Base-by-base conservation (phyloP, 2,888 invertebrate genomes). In the Eupithecia tripunctaria region DNA sequence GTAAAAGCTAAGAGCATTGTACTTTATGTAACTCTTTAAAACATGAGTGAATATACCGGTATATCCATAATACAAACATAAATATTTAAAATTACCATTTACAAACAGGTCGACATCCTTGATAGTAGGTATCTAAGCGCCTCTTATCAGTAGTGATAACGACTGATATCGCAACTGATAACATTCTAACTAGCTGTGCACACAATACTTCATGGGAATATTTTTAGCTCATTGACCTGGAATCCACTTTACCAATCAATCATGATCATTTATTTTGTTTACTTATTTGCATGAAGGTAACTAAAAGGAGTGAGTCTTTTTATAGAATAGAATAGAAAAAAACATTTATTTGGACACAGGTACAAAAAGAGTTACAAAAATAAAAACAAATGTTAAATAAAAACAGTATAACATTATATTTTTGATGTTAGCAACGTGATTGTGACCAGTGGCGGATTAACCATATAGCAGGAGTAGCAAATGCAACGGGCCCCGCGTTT, bases 91-190 rank as follows among this genome's bases (percentile, higher is more conserved):
- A 51, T 47, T 36, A 21, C 27, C 68, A 36, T 56, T n/a, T 41
- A 74, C 59, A 65, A 72, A 69, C 71, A 73, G 76, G 78, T 75
- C 76, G 76, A 71, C 74, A 73, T 72, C 68, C 73, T 69, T 66
- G 67, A 64, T 67, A 74, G 18, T 29, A 60, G 32, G 29, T 64
- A 78, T 79, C 78, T 78, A 78, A 70, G 78, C 78, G 79, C 79
- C 79, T 60, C 68, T 77, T 78, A 78, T 78, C 78, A 72, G 41
- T 12, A 36, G 56, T 69, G 76, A 73, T 78, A 77, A 72, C 65
- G 21, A 32, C 65, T 75, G 76, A 76, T 77, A 78, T 72, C 67
- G 71, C 65, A 18, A 32, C 65, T 75, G 76, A 76, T 77, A 78
- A 74, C 67, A n/a, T 14, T 47, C 56, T 60, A 38, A 65, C 60